Base-by-base conservation (phyloP, 2,888 invertebrate species). In the Orthosia incerta region DNA sequence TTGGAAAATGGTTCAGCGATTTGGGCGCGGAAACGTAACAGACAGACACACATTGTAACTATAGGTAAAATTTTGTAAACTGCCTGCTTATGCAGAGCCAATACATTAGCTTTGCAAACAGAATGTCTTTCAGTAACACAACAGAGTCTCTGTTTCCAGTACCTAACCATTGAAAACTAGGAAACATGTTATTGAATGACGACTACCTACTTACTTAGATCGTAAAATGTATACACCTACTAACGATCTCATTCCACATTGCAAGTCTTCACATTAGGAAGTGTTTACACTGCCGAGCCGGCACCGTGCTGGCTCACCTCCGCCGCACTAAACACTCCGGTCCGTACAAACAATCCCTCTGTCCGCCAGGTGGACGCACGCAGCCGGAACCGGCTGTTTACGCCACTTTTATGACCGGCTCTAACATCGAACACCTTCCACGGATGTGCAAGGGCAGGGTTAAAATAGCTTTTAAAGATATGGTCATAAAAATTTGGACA, bases 341-440 rank as follows among this genome's bases (percentile, higher is more conserved):
- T 60, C 70, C 74, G 64, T 56, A 79, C 82, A 84, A 84, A 85
- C 83, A 87, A 82, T 60, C 84, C 79, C 84, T 87, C 82, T 84
- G 86, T 80, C 71, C 84, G 74, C 79, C 95, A 95, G 95, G 95
- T 95, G 95, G 91, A 86, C 85, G 89, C 95, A 83, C 93, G 90
- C 93, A 89, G 91, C 91, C 94, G 95, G 94, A 94, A 94, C 95
- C 91, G 92, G 86, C 74, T 95, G 95, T 94, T 93, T 93, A 93
- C 89, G 84, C 86, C 79, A 89, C 91, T 90, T 95, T 94, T 93
- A 93, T 88, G 79, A 77, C 69, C 68, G 60, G 53, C 67, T 81
- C 85, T 89, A 90, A 91, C 90, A 91, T 74, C 74, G 72, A 66
- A 79, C 88, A 89, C 90, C 89, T 90, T 88, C 79, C 71, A 50